phyloP scores from a whole-genome alignment of 2,113 vertebrate species.

The Chlamydotis undulata region DNA sequence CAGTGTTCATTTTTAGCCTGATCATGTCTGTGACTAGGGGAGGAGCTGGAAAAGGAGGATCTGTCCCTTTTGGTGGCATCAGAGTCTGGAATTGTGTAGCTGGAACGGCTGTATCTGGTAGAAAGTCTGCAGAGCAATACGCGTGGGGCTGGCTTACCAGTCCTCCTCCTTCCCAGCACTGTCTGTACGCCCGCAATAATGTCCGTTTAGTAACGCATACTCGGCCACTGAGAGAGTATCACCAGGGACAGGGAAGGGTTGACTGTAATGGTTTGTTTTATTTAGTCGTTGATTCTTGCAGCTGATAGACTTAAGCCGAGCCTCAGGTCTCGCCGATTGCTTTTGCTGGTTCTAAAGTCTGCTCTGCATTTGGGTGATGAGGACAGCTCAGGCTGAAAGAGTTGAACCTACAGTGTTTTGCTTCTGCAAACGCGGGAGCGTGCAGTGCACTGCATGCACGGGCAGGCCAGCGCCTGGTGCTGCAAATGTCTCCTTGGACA shows the following conservation, averaged over 20 bases:
- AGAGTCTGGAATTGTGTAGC: neutral
- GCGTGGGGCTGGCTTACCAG: rapidly evolving
- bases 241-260: neutral
- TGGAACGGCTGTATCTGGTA: neutral
- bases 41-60: neutral
- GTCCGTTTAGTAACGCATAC: too few relatives aligned
- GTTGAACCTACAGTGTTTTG: neutral
- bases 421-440: neutral
- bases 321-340: neutral
- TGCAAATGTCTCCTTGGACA: too few relatives aligned
- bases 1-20: neutral
- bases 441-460: rapidly evolving
- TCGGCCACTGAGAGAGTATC: neutral
- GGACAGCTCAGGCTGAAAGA: neutral
- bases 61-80: neutral
- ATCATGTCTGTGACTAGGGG: neutral
- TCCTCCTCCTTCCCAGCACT: neutral
- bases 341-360: neutral
- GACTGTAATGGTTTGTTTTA: neutral
- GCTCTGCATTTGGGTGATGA: neutral
- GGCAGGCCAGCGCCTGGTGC: neutral
- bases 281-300: neutral
- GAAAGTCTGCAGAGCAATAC: neutral
- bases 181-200: too few relatives aligned
- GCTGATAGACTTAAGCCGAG: neutral